A percentile compares a stretch with the other conserved stretches of the same genome.
Evolutionary conservation across 1,140 invertebrate genomes (phyloP).

Genomic region (Leptonema lineaticorne): DNA sequence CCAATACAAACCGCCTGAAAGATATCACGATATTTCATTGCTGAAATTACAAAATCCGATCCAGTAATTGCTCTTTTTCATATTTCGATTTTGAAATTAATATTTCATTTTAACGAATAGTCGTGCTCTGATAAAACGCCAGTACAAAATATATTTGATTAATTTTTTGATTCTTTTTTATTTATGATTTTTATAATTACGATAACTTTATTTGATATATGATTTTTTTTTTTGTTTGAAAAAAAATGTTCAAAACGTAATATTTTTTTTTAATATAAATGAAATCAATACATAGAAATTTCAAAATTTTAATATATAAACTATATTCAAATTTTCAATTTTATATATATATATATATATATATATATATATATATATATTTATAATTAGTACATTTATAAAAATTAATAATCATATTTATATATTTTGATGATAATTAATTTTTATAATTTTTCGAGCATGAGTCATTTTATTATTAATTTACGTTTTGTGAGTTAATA

Average conservation of each 20-base stretch:
- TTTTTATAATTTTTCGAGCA: neutral
- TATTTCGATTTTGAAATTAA: too few relatives aligned
- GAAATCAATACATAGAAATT: too few relatives aligned
- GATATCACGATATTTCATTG: conserved; percentile 61
- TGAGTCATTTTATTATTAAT: neutral
- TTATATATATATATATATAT: neutral
- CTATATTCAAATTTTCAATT: neutral
- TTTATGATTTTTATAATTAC: too few relatives aligned
- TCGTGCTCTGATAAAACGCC: neutral
- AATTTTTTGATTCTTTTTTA: too few relatives aligned
- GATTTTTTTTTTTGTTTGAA: too few relatives aligned
- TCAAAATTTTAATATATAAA: too few relatives aligned
- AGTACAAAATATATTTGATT: neutral
- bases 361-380: neutral
- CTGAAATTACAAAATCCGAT: conserved; percentile 47
- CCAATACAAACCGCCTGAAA: conserved; percentile 48
- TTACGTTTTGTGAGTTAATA: too few relatives aligned
- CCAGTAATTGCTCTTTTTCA: conserved; percentile 10
- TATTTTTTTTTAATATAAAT: too few relatives aligned
- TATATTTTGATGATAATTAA: neutral
- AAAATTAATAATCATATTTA: too few relatives aligned
- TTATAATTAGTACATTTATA: neutral
- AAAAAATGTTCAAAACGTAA: too few relatives aligned
- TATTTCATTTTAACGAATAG: too few relatives aligned
- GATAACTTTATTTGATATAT: too few relatives aligned